Conservation (phyloP, 2,797 vertebrate genomes). For the Myotis pilosus region DNA sequence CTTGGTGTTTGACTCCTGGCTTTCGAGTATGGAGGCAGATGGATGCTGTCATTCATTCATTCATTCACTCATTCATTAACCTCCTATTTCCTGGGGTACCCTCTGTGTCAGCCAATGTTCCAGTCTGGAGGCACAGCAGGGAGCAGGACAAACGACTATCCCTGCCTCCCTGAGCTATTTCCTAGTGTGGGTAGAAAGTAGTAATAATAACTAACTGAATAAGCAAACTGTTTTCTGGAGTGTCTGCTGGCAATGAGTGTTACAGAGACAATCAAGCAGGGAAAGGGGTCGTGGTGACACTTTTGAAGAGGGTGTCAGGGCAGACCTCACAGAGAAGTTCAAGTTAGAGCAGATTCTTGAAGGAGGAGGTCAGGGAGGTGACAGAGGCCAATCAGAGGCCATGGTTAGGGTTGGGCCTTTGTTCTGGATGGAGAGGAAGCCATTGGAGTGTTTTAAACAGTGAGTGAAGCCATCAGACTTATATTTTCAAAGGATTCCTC, state of each 20-base stretch:
- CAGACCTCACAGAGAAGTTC: neutral
- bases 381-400: neutral
- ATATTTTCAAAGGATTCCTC: neutral
- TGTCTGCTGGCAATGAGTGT: neutral
- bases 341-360: no score
- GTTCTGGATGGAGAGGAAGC: neutral
- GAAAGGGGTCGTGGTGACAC: neutral
- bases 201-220: neutral
- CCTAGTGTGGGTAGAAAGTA: neutral
- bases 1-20: neutral
- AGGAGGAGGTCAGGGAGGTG: neutral
- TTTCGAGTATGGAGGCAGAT: neutral
- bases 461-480: neutral
- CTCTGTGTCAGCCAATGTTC: neutral
- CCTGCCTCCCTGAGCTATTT: neutral
- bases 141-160: neutral
- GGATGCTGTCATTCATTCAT: neutral
- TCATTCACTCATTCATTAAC: neutral
- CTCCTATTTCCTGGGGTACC: neutral
- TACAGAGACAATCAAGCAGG: neutral
- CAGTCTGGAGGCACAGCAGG: neutral
- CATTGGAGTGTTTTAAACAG: neutral
- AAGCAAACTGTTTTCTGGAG: neutral
- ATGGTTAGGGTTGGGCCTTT: neutral
- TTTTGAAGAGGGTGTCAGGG: neutral